phyloP scores from a whole-genome alignment of 2,113 vertebrate species.

The Pangasianodon hypophthalmus region DNA sequence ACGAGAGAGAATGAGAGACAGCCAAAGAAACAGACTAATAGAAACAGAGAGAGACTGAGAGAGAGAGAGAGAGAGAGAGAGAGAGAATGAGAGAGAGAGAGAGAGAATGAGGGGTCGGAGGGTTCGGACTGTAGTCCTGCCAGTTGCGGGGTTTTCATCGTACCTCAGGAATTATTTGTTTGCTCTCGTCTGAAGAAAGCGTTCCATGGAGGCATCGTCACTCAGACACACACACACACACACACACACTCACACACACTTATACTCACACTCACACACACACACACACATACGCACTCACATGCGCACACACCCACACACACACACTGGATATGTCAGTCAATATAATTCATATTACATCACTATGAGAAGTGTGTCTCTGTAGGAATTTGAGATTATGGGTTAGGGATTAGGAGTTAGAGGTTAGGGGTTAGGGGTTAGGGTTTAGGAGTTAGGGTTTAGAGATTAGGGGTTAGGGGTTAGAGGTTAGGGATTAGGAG shows the following conservation, averaged over 20 bases:
- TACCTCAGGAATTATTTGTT: slow-evolving; percentile 30
- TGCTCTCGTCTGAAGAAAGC: slow-evolving; percentile 25
- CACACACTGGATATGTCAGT: not conserved
- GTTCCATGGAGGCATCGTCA: not conserved
- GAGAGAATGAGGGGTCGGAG: not conserved
- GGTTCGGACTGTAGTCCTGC: slow-evolving; percentile 21
- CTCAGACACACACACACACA: not conserved
- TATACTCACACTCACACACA: not conserved
- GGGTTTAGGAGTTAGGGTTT: not conserved
- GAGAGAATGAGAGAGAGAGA: not conserved
- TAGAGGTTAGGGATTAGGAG: not conserved
- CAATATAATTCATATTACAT: not conserved
- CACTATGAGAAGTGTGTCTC: not conserved
- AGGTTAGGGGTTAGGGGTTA: not conserved
- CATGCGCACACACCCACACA: not conserved
- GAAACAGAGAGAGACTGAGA: not conserved
- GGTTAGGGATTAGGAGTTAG: not conserved
- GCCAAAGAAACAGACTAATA: no score
- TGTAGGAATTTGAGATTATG: not conserved
- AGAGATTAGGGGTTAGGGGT: not conserved
- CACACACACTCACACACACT: not conserved
- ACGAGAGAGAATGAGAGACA: not conserved
- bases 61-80: not conserved
- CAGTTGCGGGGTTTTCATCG: not conserved
- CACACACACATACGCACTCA: not conserved